A percentile compares a stretch with the other conserved stretches of the same genome.
phyloP scores from a whole-genome alignment of 1,140 invertebrate species.

The Caenorhabditis remanei region DNA sequence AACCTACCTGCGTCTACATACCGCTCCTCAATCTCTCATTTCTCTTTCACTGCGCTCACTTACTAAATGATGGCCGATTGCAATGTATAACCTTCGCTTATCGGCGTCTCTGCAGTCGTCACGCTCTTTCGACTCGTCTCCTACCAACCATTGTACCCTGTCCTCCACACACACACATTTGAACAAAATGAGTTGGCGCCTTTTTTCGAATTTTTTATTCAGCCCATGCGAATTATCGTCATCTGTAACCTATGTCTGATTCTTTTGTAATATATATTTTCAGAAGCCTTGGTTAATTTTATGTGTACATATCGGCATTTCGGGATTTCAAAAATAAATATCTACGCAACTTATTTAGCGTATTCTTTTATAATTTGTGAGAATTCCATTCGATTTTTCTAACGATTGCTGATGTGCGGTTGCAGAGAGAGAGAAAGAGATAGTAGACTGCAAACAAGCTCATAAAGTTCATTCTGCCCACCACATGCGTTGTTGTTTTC shows the following conservation, averaged over 20 bases:
- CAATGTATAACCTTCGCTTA: constrained; percentile 49
- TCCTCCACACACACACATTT: not conserved
- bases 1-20: not conserved
- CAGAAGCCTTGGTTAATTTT: too few species aligned
- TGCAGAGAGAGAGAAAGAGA: not conserved
- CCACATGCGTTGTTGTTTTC: constrained; percentile 32
- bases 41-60: constrained; percentile 45
- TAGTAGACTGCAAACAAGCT: not conserved
- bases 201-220: constrained; percentile 22
- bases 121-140: not conserved
- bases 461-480: constrained; percentile 40
- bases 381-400: too few species aligned
- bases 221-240: not conserved
- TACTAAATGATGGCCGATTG: constrained; percentile 46
- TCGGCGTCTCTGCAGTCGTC: constrained; percentile 27
- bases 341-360: too few species aligned
- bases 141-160: not conserved
- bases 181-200: constrained; percentile 41
- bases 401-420: too few species aligned
- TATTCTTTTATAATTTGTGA: too few species aligned
- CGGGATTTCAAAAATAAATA: too few species aligned
- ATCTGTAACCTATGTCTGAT: not conserved
- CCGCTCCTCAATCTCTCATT: not conserved
- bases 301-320: too few species aligned
- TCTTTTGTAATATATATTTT: too few species aligned